These are phyloP conservation scores for Drosophila erecta DNA, from an alignment of 1,140 invertebrate genomes.

Conservation along the genomic window DNA sequence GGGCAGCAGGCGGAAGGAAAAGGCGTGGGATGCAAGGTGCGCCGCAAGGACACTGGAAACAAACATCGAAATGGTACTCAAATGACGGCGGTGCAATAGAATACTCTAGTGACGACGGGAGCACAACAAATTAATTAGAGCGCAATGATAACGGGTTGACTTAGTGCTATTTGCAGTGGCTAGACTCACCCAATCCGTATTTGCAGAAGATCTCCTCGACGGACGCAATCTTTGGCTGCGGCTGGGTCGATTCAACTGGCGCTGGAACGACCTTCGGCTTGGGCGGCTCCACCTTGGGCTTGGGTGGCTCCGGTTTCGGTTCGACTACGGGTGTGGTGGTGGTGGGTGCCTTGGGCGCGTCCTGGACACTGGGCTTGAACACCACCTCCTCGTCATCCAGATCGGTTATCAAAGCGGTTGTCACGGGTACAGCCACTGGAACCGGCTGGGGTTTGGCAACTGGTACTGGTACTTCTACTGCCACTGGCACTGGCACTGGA, in stretches of 20 bases:
- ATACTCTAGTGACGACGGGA: constrained; percentile 20
- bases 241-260: constrained; percentile 24
- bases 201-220: constrained; percentile 83
- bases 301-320: constrained; percentile 34
- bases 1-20: constrained; percentile 1
- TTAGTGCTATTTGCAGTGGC: neutral
- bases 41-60: constrained; percentile 33
- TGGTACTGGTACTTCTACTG: neutral
- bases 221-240: constrained; percentile 80
- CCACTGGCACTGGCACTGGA: neutral
- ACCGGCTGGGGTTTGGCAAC: constrained; percentile 13
- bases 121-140: constrained; percentile 54
- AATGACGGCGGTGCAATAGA: constrained; percentile 19
- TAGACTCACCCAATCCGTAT: constrained; percentile 78
- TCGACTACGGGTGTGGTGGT: constrained; percentile 3
- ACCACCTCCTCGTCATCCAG: constrained; percentile 73
- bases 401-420: constrained; percentile 65
- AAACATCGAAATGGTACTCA: constrained; percentile 16
- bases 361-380: constrained; percentile 30
- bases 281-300: constrained; percentile 46
- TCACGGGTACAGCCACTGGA: constrained; percentile 28
- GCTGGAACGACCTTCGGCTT: constrained; percentile 40
- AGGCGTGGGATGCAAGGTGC: constrained; percentile 47
- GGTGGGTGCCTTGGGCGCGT: constrained; percentile 12
- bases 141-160: constrained; percentile 36